Base-by-base conservation (phyloP, 1,140 invertebrate species). In the Drosophila triauraria region DNA sequence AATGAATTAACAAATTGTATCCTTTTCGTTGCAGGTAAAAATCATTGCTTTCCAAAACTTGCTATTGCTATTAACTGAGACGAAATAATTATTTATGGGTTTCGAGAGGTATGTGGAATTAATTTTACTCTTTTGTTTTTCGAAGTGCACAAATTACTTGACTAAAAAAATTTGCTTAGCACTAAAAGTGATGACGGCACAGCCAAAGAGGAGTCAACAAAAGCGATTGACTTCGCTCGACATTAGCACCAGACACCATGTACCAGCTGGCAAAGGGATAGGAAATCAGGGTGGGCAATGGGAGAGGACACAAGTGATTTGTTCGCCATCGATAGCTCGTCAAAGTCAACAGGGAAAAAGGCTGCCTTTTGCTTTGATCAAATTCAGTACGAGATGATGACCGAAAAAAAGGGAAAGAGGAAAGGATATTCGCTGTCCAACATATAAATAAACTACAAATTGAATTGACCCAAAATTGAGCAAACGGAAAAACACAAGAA, bases 361-460 rank as follows among this genome's bases (percentile, higher is more conserved):
- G 17, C 42, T 10, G 9, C 20, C 25, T 13, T 20, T 35, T n/a
- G 13, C 44, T 38, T 51, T 64, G 65, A 43, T 15, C 27, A 42
- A 65, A 48, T 47, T 64, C 44, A 57, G 47, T 62, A 69, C 20
- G 17, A 2, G 12, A n/a, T 17, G 47, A 35, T 50, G 27, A 35
- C 4, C 20, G 1, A 20, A 9, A 10, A 35, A 32, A 23, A 40
- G 17, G n/a, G 3, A 17, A 2, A 25, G 25, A 9, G 38, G n/a
- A 10, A 10, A 32, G 48, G 12, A 35, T 13, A 32, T 44, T 17
- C 23, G 17, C 12, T 79, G 76, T 47, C 35, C 62, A 35, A 62
- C 72, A 62, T 60, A 70, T 82, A 74, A 74, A 78, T 82, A 82
- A 82, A 82, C 65, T 72, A 64, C 67, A 81, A 81, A 81, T 81